Percentiles rank a stretch among this genome's conserved stretches.
Conservation (phyloP, 2,797 vertebrate genomes). For the Pangasius sanitwongsei region DNA sequence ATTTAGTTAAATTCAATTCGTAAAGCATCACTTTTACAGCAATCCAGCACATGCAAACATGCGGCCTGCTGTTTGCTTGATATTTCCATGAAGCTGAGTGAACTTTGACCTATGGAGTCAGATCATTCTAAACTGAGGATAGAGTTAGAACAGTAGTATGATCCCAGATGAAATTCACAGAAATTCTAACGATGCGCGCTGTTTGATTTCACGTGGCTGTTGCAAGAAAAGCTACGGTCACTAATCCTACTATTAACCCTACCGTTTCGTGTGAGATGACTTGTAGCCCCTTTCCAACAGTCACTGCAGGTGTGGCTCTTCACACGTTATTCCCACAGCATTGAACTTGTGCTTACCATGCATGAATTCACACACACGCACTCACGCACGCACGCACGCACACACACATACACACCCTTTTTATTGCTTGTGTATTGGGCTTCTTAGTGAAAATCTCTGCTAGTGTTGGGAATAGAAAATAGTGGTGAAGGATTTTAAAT, state of each 20-base stretch:
- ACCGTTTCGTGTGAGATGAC: not conserved
- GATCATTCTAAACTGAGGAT: not conserved
- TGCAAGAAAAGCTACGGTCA: not conserved
- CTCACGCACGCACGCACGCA: conserved; percentile 13
- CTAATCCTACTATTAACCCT: not conserved
- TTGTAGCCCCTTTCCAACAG: conserved; percentile 10
- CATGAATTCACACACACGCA: conserved; percentile 26
- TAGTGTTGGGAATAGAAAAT: not conserved
- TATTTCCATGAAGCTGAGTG: conserved; percentile 11
- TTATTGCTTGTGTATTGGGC: conserved; percentile 29
- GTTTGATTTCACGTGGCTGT: not conserved
- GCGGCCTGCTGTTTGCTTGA: not conserved
- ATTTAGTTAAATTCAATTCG: not conserved
- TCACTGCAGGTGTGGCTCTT: conserved; percentile 34
- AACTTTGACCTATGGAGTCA: conserved; percentile 29
- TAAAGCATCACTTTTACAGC: not conserved
- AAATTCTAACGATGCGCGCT: not conserved
- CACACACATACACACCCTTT: not conserved
- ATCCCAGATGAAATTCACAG: not conserved
- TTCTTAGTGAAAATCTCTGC: conserved; percentile 1
- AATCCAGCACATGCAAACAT: not conserved
- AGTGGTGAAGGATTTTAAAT: not conserved
- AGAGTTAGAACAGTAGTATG: not conserved
- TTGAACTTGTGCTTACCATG: conserved; percentile 27
- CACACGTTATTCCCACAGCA: conserved; percentile 39